These are phyloP conservation scores for Peromyscus polionotus DNA, from an alignment of 2,113 vertebrate species.

Conservation along the genomic window DNA sequence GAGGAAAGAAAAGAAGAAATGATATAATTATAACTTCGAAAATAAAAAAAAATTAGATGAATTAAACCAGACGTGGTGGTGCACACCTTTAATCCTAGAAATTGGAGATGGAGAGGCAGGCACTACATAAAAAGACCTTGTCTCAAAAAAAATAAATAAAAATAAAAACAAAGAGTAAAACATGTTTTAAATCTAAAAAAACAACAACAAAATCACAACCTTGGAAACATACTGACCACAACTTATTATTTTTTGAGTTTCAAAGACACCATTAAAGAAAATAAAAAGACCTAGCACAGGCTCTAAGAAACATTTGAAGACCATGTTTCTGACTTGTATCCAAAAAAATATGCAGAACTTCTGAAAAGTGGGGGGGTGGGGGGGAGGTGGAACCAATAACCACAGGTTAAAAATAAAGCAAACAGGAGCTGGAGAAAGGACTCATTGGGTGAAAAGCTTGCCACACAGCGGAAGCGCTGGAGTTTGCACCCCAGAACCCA, in stretches of 20 bases:
- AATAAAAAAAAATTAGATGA: neutral
- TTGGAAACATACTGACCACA: neutral
- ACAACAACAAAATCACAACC: neutral
- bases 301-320: neutral
- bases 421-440: no score
- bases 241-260: neutral
- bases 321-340: neutral
- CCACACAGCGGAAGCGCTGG: neutral
- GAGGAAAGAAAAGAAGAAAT: neutral
- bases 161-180: neutral
- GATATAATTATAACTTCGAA: neutral
- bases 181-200: neutral
- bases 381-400: neutral
- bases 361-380: no score
- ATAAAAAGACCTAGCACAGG: neutral
- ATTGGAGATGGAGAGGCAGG: neutral
- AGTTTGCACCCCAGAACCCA: neutral
- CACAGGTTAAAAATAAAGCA: neutral
- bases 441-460: neutral
- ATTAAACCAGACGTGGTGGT: neutral
- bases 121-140: neutral
- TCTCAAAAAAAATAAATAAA: no score
- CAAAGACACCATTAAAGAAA: neutral
- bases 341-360: neutral
- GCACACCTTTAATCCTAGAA: neutral